A percentile compares a stretch with the other conserved stretches of the same genome.
Evolutionary conservation across 2,888 invertebrate species (phyloP).

Genomic region (Phymatocera aterrima): DNA sequence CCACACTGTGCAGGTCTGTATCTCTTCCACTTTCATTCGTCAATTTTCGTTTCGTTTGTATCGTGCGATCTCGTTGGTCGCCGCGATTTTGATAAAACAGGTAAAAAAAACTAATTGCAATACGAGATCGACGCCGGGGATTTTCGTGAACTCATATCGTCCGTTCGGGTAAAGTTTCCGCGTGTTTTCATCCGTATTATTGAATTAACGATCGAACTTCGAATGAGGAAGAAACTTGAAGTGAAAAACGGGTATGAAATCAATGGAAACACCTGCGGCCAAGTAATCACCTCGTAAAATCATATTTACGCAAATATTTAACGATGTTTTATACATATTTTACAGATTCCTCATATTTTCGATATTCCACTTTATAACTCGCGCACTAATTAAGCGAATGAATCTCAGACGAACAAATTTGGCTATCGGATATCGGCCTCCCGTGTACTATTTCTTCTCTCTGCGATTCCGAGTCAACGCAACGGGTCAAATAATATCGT

Average conservation of each 20-base stretch:
- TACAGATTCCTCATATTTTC: not conserved
- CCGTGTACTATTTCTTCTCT: too few species aligned
- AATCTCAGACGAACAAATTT: not conserved
- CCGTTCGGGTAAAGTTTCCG: not conserved
- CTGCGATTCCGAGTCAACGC: not conserved
- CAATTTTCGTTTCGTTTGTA: too few species aligned
- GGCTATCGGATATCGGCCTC: too few species aligned
- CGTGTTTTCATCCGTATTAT: not conserved
- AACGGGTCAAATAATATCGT: conserved; percentile 34
- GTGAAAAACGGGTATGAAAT: not conserved
- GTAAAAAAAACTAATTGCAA: too few species aligned
- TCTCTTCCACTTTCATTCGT: too few species aligned
- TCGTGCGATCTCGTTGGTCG: too few species aligned
- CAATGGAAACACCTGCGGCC: not conserved
- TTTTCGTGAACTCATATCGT: too few species aligned
- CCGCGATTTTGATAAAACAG: too few species aligned
- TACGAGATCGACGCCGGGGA: too few species aligned
- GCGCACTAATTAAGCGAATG: not conserved
- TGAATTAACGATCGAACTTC: not conserved
- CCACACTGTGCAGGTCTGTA: too few species aligned
- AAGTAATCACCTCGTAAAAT: conserved; percentile 15
- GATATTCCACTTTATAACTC: not conserved
- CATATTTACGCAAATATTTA: conserved; percentile 10
- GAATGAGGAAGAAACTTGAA: not conserved
- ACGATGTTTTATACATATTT: not conserved